Conservation (phyloP, 30 jellyfish, hydroid and myxozoan genomes). For the Mastigias papua region DNA sequence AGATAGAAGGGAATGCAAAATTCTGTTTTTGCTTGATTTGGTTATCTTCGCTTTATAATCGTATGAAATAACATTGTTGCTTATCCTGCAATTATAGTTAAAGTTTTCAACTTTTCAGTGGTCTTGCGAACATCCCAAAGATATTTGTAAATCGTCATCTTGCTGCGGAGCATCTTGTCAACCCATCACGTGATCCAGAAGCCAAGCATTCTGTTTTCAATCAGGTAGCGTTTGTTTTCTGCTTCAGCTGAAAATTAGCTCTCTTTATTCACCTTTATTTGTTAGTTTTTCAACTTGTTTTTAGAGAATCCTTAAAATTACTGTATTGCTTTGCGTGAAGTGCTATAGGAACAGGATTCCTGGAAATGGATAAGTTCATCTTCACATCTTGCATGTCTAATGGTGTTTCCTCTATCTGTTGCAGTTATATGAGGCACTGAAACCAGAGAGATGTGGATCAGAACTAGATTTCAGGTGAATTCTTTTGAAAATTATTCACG, state of each 20-base stretch:
- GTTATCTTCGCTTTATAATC: no score
- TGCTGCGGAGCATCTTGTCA: conserved; percentile 93
- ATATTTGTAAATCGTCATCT: conserved; percentile 86
- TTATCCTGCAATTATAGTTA: neutral
- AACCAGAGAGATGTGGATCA: conserved; percentile 86
- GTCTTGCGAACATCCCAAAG: conserved; percentile 70
- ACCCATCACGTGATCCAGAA: conserved; percentile 85
- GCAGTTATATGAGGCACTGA: conserved; percentile 84
- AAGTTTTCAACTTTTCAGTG: conserved; percentile 34
- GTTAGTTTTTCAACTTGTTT: neutral
- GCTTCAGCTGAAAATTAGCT: neutral
- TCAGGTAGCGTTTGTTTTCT: conserved; percentile 54
- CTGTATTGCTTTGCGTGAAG: no score
- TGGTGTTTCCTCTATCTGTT: neutral
- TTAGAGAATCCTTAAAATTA: no score
- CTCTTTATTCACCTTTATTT: conserved; percentile 74
- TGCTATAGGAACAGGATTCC: no score
- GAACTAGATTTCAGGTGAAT: conserved; percentile 85
- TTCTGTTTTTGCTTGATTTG: no score
- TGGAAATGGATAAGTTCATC: no score
- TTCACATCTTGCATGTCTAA: neutral
- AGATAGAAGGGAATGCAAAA: no score
- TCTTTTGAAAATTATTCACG: no score
- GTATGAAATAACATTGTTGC: no score
- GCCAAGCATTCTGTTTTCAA: conserved; percentile 86